These are phyloP conservation scores for Microtus pennsylvanicus DNA, from an alignment of 2,113 vertebrate species.

Conservation along the genomic window DNA sequence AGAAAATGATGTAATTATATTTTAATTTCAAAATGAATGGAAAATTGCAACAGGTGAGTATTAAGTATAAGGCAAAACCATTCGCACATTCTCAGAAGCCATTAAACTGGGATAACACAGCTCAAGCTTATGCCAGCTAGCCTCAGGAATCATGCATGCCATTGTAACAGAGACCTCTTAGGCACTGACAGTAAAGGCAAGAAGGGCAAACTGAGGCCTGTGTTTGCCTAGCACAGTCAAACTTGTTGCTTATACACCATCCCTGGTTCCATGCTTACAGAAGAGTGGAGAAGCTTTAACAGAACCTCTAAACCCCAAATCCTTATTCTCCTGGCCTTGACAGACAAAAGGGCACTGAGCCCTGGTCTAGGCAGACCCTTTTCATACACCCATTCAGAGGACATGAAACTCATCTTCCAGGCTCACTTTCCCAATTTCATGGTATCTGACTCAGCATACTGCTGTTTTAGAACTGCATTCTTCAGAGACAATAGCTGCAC, in stretches of 20 bases:
- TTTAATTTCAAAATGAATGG: background rate
- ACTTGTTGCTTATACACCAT: accelerated
- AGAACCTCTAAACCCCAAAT: background rate
- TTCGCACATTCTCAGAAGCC: background rate
- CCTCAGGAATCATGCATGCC: background rate
- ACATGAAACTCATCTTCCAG: background rate
- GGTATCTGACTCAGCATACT: background rate
- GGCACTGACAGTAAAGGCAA: background rate
- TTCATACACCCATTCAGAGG: background rate
- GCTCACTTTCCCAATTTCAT: background rate
- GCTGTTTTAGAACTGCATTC: background rate
- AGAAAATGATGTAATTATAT: background rate
- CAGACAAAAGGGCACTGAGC: background rate
- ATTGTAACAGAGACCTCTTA: background rate
- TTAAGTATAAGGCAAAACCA: background rate
- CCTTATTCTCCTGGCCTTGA: background rate
- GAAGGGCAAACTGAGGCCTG: background rate
- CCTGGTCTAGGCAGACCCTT: background rate
- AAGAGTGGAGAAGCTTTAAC: too few relatives aligned
- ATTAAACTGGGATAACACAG: background rate
- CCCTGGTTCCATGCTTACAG: background rate
- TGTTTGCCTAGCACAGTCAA: background rate
- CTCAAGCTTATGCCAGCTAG: background rate
- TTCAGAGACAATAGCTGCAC: background rate
- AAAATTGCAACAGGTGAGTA: background rate